Base-by-base conservation (phyloP, 2,113 vertebrate genomes). In the Emydocephalus ijimae region DNA sequence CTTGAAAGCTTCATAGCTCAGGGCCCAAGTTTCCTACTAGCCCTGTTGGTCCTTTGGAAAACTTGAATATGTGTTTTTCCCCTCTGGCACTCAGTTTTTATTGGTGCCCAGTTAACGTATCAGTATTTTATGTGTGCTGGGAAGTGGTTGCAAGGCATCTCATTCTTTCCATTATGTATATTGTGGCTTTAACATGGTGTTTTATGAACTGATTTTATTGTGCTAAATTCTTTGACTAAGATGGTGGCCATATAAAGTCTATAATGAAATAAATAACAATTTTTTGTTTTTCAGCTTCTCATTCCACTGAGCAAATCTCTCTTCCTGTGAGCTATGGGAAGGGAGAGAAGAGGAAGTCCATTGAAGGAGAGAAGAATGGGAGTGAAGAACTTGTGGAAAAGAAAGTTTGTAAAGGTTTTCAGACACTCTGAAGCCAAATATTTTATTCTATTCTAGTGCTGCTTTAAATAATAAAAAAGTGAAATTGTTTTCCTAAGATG, bases 371-470 rank as follows among this genome's bases (percentile, higher is more conserved):
- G 93, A 96, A 97, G 90, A 97, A 97, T 87, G 97, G 97, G 95
- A 97, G 96, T 92, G 97, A 98, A 96, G 98, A 98, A 93, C 98
- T 96, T 97, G 98, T 98, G 98, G 98, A 98, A 98, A 99, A 99
- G 98, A 99, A 99, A 99, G 98, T 99, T 98, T 99, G 98, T 99
- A 99, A 98, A 99, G 99, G 99, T 99, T 99, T 99, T 99, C 98
- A 98, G 97, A 98, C 98, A 98, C 93, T 98, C 98, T 97, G 97
- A 97, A 97, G 97, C 97, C 97, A 97, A 97, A 97, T 96, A 97
- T 98, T 96, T 55, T 88, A 14, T 54, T 97, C 52, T 34, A 94
- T 96, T 95, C 91, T 93, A 90, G 52, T 97, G 94, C 93, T 95
- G 93, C 92, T 95, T 94, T 94, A 92, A 94, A 91, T 97, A 95